Conservation (phyloP, 1,140 invertebrate species). For the Theocolax elegans region DNA sequence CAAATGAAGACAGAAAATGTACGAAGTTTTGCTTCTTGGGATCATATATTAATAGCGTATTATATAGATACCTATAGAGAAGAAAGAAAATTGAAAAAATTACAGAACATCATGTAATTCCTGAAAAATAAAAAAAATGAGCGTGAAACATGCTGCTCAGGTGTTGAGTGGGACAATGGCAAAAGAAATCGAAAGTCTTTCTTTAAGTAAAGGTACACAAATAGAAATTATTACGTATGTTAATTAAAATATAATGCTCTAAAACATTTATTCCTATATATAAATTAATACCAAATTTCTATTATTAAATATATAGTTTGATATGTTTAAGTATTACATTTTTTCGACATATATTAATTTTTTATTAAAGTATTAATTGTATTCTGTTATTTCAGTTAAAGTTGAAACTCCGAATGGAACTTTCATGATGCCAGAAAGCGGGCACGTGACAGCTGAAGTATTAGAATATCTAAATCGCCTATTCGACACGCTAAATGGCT, state of each 20-base stretch:
- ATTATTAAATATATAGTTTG: no score
- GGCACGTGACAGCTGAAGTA: background rate
- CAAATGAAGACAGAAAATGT: background rate
- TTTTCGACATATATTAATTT: no score
- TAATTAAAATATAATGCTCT: no score
- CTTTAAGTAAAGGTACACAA: no score
- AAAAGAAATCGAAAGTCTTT: no score
- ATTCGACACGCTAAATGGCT: slow-evolving; percentile 43
- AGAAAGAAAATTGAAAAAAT: slow-evolving; percentile 10
- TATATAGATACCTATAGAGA: slow-evolving; percentile 27
- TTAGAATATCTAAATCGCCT: slow-evolving; percentile 37
- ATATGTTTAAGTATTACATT: no score
- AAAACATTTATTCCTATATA: no score
- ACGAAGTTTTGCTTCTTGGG: slow-evolving; percentile 33
- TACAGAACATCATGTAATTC: background rate
- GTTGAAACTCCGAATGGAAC: no score
- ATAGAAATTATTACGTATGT: no score
- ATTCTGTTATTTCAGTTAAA: no score
- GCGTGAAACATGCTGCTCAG: slow-evolving; percentile 25
- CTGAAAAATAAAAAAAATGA: slow-evolving; percentile 37
- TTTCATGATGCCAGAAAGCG: background rate
- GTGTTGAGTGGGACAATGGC: slow-evolving; percentile 4
- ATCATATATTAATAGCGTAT: slow-evolving; percentile 20
- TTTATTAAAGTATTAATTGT: no score
- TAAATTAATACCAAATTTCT: no score